These are phyloP conservation scores for Gambusia yucatana DNA, from an alignment of 2,797 vertebrate species.

Conservation along the genomic window DNA sequence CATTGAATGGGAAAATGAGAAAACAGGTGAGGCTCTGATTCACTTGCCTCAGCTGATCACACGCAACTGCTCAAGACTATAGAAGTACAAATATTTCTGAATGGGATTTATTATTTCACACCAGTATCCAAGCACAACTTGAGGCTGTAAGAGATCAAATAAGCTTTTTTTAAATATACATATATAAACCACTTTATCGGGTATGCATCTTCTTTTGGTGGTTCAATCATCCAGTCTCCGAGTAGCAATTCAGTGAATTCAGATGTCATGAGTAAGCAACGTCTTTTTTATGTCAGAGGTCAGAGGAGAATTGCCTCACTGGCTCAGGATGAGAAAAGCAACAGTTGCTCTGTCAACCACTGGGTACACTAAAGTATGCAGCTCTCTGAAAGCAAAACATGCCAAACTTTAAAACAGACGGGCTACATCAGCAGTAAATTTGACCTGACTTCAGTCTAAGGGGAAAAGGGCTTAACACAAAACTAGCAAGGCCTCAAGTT, in stretches of 20 bases:
- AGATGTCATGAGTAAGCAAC: background rate
- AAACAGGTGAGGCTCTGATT: too few species aligned
- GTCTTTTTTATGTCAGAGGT: background rate
- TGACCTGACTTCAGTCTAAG: background rate
- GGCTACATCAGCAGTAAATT: background rate
- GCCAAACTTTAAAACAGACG: background rate
- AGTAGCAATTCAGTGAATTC: background rate
- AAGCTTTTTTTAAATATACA: background rate
- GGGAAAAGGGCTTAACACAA: background rate
- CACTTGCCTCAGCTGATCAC: too few species aligned
- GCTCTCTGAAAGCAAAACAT: background rate
- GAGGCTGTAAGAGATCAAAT: background rate
- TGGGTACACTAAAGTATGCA: background rate
- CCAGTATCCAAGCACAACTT: background rate
- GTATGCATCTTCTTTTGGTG: background rate
- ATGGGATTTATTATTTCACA: background rate
- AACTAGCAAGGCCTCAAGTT: background rate
- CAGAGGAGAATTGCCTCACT: background rate
- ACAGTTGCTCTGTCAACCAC: background rate
- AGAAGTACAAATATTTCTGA: background rate
- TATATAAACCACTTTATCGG: background rate
- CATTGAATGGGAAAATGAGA: too few species aligned
- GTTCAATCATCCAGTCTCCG: background rate
- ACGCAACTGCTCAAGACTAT: too few species aligned
- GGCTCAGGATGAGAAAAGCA: background rate